Evolutionary conservation across 2,113 vertebrate genomes (phyloP), one percentile per base, ranked within the genome.

Genomic region (Rhinolophus ferrumequinum): DNA sequence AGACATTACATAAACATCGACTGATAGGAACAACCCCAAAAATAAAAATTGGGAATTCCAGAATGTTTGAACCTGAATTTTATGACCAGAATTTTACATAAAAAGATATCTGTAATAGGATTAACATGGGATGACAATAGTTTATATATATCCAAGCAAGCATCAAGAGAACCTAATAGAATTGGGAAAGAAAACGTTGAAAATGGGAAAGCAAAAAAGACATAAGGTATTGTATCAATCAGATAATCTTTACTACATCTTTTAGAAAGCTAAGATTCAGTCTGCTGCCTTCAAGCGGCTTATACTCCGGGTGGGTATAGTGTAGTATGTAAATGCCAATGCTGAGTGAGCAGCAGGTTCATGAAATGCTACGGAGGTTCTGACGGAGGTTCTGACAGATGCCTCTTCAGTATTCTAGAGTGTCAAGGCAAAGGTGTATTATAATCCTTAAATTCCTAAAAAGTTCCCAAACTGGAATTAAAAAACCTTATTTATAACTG

Each of bases 51-150:
- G 21, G 8, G 10, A 94, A 95, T 77, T 90, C 38, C 47, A 85
- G 22, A 88, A 90, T 70, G 52, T 75, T 41, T 92, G 64, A 76
- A 75, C 12, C 22, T 75, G 11, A 90, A 47, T 41, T 92, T 95
- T 96, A 82, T 70, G 35, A 86, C 22, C 73, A 93, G 60, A 84
- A 77, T 67, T 94, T 93, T 76, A 82, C 94, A 58, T n/a, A 87
- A 93, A 94, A 60, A 72, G 30, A 52, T 62, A 19, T 56, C 10
- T 76, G 7, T 77, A 73, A 82, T 4, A 88, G 35, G 41, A 94
- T 72, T 73, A 89, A 90, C 30, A 82, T 47, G 41, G 70, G 21
- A 50, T 82, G 60, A 70, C 24, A 83, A 60, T 9, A 47, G 18
- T 52, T 92, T 83, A 26, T 38, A 54, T 60, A 47, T 80, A 30